Evolutionary conservation across 2,797 vertebrate species (phyloP), one percentile per base, ranked within the genome.

Genomic region (Mus spretus): DNA sequence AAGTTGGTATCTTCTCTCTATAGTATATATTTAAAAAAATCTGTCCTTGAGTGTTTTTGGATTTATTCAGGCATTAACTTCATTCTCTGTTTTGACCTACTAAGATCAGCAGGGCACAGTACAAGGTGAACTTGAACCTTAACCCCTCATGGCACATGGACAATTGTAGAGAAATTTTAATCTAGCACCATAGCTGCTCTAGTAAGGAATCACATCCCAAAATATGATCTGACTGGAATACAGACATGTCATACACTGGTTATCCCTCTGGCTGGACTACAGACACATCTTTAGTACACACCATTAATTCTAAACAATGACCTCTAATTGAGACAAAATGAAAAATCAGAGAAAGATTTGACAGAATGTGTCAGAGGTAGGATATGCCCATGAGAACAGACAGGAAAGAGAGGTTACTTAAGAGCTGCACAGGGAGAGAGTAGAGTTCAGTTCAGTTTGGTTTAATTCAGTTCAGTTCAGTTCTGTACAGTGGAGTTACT

Each of bases 1-100:
- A 99, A 97, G 70, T 99, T 99, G 97, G 99, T 99, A 75, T 99
- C 99, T 98, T 99, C 99, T 97, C 99, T 99, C 99, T 98, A 99
- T 99, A 97, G 4, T 37, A 26, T 34, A 67, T 67, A 26, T 82
- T 40, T n/a, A n/a, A n/a, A 14, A 19, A 55, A 80, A 44, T 31
- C 14, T 19, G 59, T 63, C 40, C 40, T 85, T 85, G 82, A 65
- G 26, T 4, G 28, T 20, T 65, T 63, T 84, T 59, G 3, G 9
- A 19, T 67, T 67, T 50, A 22, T 17, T 63, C 28, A 85, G 9
- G 34, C 3, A 47, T 19, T 50, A 47, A 70, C 63, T 53, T 70
- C 47, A 24, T 70, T 13, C 20, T 70, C 12, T 47, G 61, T 24
- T 53, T 40, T n/a, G 63, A 70, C 26, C 40, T 20, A 31, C 37